A percentile compares a stretch with the other conserved stretches of the same genome.
phyloP scores from a whole-genome alignment of 2,797 vertebrate genomes.

The Epinephelus coioides region DNA sequence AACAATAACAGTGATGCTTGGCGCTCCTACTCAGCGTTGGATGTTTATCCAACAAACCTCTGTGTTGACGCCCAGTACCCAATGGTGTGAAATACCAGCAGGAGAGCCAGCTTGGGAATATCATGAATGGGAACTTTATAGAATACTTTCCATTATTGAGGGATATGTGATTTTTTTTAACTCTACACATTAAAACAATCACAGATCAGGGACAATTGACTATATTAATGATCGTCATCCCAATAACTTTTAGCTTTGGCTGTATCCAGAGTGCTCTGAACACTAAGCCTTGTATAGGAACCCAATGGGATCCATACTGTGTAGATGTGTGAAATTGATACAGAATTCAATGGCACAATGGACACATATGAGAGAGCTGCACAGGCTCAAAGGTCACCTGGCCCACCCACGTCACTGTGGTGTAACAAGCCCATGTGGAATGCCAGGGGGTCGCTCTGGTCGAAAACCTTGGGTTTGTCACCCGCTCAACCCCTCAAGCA shows the following conservation, averaged over 20 bases:
- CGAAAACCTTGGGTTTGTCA: constrained; percentile 78
- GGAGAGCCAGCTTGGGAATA: constrained; percentile 64
- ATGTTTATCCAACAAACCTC: constrained; percentile 80
- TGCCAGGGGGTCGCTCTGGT: constrained; percentile 64
- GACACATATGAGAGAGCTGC: constrained; percentile 62
- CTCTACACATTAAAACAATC: constrained; percentile 2
- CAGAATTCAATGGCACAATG: constrained; percentile 74
- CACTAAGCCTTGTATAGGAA: constrained; percentile 28
- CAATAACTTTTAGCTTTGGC: constrained; percentile 29
- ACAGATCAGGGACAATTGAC: background rate
- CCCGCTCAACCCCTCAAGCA: constrained; percentile 59
- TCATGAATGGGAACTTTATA: constrained; percentile 63
- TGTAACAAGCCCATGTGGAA: constrained; percentile 69
- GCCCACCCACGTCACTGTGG: constrained; percentile 83
- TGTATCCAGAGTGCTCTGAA: constrained; percentile 5
- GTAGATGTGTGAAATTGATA: constrained; percentile 75
- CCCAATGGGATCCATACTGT: constrained; percentile 53
- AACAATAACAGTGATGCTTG: constrained; percentile 86
- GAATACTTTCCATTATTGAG: constrained; percentile 19
- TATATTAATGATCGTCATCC: background rate
- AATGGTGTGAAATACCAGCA: constrained; percentile 77
- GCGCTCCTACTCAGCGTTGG: constrained; percentile 85
- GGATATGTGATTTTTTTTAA: constrained; percentile 17
- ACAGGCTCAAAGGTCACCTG: constrained; percentile 80
- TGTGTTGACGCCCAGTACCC: constrained; percentile 71